Evolutionary conservation across 2,113 vertebrate species (phyloP).

Genomic region (Misgurnus anguillicaudatus): DNA sequence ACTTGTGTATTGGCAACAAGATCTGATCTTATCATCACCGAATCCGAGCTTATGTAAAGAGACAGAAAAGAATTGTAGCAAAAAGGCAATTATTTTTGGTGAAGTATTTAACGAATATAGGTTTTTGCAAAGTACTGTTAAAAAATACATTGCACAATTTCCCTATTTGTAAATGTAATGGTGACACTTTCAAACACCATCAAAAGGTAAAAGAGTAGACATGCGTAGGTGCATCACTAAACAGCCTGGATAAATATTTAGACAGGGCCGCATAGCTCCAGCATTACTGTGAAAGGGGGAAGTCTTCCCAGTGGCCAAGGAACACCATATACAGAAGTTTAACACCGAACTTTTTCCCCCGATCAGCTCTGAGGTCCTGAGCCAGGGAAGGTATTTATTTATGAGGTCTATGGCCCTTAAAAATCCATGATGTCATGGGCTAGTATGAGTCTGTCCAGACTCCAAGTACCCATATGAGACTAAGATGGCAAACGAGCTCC

Average conservation of each 20-base stretch:
- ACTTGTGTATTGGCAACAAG: too few species aligned
- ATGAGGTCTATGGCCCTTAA: constrained; percentile 46
- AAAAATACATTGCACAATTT: too few species aligned
- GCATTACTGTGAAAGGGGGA: constrained; percentile 37
- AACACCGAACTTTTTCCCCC: constrained; percentile 20
- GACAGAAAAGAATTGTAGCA: too few species aligned
- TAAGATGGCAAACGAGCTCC: constrained; percentile 5
- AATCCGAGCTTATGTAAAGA: too few species aligned
- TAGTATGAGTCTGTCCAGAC: constrained; percentile 44
- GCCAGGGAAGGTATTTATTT: constrained; percentile 51
- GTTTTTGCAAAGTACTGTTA: too few species aligned
- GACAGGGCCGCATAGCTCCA: constrained; percentile 50
- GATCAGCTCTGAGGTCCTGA: constrained; percentile 3
- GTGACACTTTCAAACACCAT: too few species aligned
- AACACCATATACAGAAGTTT: constrained; percentile 62
- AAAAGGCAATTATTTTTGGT: too few species aligned
- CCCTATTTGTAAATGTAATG: too few species aligned
- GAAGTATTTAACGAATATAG: too few species aligned
- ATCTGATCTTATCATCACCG: too few species aligned
- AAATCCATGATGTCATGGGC: constrained; percentile 59
- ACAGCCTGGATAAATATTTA: constrained; percentile 61
- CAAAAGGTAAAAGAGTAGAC: neutral
- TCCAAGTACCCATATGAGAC: constrained; percentile 40
- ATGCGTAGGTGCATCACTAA: constrained; percentile 53
- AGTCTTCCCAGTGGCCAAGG: constrained; percentile 30